Evolutionary conservation across 2,113 vertebrate species (phyloP).

Genomic region (Pteropus alecto): DNA sequence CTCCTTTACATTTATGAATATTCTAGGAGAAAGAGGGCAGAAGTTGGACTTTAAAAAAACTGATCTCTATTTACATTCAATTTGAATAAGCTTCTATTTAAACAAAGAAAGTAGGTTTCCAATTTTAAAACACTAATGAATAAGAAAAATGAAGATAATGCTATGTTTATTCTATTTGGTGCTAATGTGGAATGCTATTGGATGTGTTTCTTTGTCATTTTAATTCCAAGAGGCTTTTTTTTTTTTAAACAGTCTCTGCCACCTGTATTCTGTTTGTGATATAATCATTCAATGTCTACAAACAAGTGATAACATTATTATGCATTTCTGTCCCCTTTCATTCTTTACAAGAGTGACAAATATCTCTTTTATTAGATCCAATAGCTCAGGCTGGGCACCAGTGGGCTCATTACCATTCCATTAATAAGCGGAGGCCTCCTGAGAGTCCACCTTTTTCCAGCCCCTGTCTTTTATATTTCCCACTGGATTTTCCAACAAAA

Average conservation of each 20-base stretch:
- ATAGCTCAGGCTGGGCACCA: conserved; percentile 34
- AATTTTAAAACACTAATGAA: conserved; percentile 68
- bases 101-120: conserved; percentile 46
- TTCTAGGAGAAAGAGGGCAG: conserved; percentile 49
- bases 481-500: conserved; percentile 63
- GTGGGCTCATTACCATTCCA: conserved; percentile 64
- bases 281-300: conserved; percentile 68
- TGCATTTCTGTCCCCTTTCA: conserved; percentile 57
- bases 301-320: conserved; percentile 70
- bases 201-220: conserved; percentile 52
- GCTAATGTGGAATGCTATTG: not conserved
- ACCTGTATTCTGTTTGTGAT: conserved; percentile 58
- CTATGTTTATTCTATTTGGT: conserved; percentile 54
- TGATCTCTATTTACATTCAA: conserved; percentile 65
- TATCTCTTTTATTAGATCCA: conserved; percentile 58
- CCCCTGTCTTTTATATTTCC: conserved; percentile 30
- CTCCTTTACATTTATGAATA: conserved; percentile 60
- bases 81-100: conserved; percentile 68
- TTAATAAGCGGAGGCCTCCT: conserved; percentile 65
- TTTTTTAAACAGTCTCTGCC: conserved; percentile 20
- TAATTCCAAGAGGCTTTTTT: not conserved
- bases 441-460: conserved; percentile 57
- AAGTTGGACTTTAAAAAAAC: conserved; percentile 36
- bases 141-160: conserved; percentile 61
- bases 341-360: conserved; percentile 68